phyloP scores from a whole-genome alignment of 1,140 invertebrate genomes.

The Drosophila nigromelanica region DNA sequence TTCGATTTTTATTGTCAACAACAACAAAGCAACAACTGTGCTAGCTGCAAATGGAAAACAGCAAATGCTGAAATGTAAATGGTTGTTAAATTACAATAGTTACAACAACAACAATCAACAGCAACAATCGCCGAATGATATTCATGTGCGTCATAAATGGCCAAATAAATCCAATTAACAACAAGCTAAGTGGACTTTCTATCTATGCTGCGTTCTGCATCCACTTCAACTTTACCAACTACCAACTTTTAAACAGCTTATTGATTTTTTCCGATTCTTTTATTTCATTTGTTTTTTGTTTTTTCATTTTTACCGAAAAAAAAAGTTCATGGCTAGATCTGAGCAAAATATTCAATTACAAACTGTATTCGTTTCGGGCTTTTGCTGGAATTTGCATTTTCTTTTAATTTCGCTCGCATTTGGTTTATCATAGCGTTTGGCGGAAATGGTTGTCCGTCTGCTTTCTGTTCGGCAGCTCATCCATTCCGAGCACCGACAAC shows the following conservation, averaged over 20 bases:
- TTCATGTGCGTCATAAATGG: slow-evolving; percentile 52
- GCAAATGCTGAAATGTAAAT: slow-evolving; percentile 58
- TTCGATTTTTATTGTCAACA: slow-evolving; percentile 74
- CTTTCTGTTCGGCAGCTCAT: slow-evolving; percentile 24
- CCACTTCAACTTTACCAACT: not conserved
- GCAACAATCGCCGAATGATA: slow-evolving; percentile 26
- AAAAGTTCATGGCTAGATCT: slow-evolving; percentile 5
- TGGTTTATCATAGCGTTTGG: slow-evolving; percentile 12
- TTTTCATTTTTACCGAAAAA: not conserved
- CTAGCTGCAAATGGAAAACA: slow-evolving; percentile 39
- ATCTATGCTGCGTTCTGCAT: not conserved
- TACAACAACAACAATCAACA: slow-evolving; percentile 11
- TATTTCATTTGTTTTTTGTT: too few relatives aligned
- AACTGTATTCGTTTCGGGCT: slow-evolving; percentile 21
- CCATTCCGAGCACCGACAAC: slow-evolving; percentile 15
- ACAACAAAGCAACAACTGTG: slow-evolving; percentile 28
- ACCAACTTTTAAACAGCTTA: not conserved
- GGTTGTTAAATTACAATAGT: slow-evolving; percentile 44
- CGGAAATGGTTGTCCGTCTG: slow-evolving; percentile 45
- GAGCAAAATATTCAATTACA: slow-evolving; percentile 12
- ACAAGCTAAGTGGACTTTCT: slow-evolving; percentile 21
- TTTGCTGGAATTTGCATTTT: slow-evolving; percentile 53
- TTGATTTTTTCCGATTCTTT: not conserved
- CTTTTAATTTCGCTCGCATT: slow-evolving; percentile 52
- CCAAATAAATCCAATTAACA: slow-evolving; percentile 62